Evolutionary conservation across 2,113 vertebrate genomes (phyloP).

Genomic region (Bubo blakistoni): DNA sequence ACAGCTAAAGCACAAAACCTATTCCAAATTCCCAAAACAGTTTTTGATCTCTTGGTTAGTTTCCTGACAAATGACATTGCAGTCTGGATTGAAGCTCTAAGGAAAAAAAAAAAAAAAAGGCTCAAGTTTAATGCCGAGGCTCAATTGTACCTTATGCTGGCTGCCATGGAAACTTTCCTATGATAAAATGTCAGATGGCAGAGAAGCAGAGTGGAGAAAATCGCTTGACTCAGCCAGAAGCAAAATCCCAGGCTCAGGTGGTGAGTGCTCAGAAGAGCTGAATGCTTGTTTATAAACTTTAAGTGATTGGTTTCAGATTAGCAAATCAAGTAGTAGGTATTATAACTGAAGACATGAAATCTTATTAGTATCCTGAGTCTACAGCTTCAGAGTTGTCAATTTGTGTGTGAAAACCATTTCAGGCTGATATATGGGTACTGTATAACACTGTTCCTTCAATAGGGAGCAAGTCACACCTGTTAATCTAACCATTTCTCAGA

Average conservation of each 20-base stretch:
- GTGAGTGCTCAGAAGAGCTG: not conserved
- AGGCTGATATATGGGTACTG: rapidly evolving
- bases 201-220: not conserved
- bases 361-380: not conserved
- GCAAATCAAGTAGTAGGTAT: not conserved
- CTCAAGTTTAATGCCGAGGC: not conserved
- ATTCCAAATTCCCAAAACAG: not conserved
- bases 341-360: not conserved
- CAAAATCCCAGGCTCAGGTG: not conserved
- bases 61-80: not conserved
- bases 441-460: not conserved
- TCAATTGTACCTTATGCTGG: not conserved
- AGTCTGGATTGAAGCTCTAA: not conserved
- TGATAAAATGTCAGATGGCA: not conserved
- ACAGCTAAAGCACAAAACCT: not conserved
- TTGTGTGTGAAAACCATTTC: not conserved
- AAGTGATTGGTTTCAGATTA: not conserved
- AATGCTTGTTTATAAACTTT: not conserved
- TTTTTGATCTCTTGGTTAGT: not conserved
- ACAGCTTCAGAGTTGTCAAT: not conserved
- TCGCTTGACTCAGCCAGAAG: not conserved
- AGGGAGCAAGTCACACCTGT: not conserved
- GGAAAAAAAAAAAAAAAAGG: not conserved
- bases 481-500: not conserved
- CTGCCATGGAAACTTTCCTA: not conserved